These are phyloP conservation scores for Oenanthe melanoleuca DNA, from an alignment of 2,113 vertebrate species.

Conservation along the genomic window DNA sequence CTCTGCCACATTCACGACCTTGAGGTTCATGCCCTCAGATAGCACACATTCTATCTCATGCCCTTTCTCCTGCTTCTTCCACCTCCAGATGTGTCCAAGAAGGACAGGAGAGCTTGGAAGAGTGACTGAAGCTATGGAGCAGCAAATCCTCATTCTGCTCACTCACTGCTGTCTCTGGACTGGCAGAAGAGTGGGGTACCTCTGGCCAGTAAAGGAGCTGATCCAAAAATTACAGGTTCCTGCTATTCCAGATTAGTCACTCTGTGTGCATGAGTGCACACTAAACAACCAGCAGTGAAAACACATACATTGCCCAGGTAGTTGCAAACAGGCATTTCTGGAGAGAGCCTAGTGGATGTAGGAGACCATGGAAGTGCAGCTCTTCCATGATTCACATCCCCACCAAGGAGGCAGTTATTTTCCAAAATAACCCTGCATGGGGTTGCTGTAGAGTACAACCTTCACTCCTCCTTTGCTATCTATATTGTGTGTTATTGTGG, in stretches of 20 bases:
- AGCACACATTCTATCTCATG: background rate
- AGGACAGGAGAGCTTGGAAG: background rate
- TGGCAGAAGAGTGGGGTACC: background rate
- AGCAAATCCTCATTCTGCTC: background rate
- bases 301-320: accelerated
- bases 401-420: background rate
- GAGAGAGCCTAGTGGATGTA: background rate
- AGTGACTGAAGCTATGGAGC: background rate
- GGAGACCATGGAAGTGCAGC: background rate
- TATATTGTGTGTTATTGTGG: background rate
- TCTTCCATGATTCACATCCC: background rate
- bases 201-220: background rate
- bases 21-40: background rate
- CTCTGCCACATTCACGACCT: background rate
- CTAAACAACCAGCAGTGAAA: background rate
- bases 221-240: background rate
- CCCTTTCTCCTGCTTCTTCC: background rate
- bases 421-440: background rate
- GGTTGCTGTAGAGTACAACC: background rate
- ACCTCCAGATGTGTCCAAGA: background rate
- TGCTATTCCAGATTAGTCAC: background rate
- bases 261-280: accelerated
- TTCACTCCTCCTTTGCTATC: background rate
- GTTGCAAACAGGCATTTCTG: background rate
- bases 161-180: background rate